Evolutionary conservation across 2,113 vertebrate species (phyloP), one percentile per base, ranked within the genome.

Genomic region (Galemys pyrenaicus): DNA sequence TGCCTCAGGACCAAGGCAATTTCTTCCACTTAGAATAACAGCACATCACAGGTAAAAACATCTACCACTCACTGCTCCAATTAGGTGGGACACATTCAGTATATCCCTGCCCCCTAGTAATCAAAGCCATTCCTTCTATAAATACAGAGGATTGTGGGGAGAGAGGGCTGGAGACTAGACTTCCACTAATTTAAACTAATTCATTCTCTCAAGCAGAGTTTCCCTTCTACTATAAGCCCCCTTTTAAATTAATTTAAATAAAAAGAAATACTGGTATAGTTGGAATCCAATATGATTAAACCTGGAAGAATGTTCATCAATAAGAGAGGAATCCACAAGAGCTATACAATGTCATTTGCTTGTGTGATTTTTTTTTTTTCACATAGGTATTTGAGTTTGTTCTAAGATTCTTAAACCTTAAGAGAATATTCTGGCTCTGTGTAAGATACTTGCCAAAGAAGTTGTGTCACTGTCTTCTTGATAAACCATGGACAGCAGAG

Each of bases 141-240:
- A n/a, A n/a, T n/a, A n/a, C n/a, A n/a, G n/a, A n/a, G n/a, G 30
- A 84, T n/a, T 12, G 5, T 32, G 3, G 2, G 0, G 16, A 39
- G 78, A 62, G n/a, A 70, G 70, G 51, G 90, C 12, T n/a, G 68
- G 5, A 82, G 44, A 77, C 39, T 19, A 77, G 35, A 37, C 54
- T 51, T 39, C 54, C 35, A 62, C 15, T 11, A 51, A 79, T 74
- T 41, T 30, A 92, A 71, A 89, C 19, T 17, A 58, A 87, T 51
- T 44, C 64, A 37, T 56, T n/a, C 67, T 71, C 37, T 65, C 19
- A 22, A 77, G 39, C 19, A 37, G 70, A 73, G 68, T 13, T 49
- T 41, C 49, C 30, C 30, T 58, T 26, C 68, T 26, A 35, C 11
- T 13, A 75, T 35, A n/a, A n/a, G 17, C 13, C 30, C 24, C 9